Evolutionary conservation across 2,888 invertebrate genomes (phyloP), one percentile per base, ranked within the genome.

Genomic region (Ophonus ardosiacus): DNA sequence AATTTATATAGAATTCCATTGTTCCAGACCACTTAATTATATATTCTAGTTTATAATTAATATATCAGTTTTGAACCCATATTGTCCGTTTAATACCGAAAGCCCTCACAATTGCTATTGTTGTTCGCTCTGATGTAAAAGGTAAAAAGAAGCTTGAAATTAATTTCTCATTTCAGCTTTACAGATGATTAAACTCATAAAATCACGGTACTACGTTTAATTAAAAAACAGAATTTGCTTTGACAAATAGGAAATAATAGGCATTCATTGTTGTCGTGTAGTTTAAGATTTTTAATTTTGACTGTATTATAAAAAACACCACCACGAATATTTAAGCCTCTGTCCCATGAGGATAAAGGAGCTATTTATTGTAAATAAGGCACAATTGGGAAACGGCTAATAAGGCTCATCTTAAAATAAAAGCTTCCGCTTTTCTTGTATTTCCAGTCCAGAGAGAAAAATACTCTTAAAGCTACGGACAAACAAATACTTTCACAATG

Each of bases 321-420:
- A 15, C 68, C 40, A 38, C 15, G 8, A 68, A 68, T 68, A 68
- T 68, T 68, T 15, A 68, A 68, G 68, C 68, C n/a, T 31, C 15
- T 38, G 6, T 68, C 68, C 68, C 40, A 38, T n/a, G 68, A 40
- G 38, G 68, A 68, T 38, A 38, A 24, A 68, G n/a, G 38, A 68
- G 68, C 38, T 68, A 68, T 68, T 68, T 38, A 68, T 68, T 68
- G 38, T 68, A 31, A 31, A 40, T 68, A 68, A 31, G 38, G 68
- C 68, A 38, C 68, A 68, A 68, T 68, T 68, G 38, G 68, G 68
- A 31, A n/a, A 38, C 15, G 31, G 68, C 68, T 38, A 68, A 68
- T 15, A 68, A 68, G 31, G 68, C 68, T 68, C 68, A 68, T 15
- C 68, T 68, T 68, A 68, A 68, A 68, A 40, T 68, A 68, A 68